phyloP scores from a whole-genome alignment of 1,140 invertebrate genomes.

The Manduca sexta region DNA sequence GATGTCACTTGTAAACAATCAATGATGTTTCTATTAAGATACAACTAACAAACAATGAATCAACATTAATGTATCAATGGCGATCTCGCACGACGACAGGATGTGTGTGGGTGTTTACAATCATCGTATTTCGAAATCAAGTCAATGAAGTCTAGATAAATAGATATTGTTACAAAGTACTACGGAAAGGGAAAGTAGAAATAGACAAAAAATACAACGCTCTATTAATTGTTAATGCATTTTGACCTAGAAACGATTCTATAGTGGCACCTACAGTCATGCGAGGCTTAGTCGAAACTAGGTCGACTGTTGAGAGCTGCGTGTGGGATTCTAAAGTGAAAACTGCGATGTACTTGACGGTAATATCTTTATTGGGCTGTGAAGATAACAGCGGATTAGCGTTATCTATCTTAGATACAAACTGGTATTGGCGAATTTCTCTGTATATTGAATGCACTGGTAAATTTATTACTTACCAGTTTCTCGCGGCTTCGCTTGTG shows the following conservation, averaged over 20 bases:
- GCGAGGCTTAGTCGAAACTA: background rate
- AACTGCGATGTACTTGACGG: no score
- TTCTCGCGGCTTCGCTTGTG: no score
- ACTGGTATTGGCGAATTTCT: no score
- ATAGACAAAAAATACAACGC: background rate
- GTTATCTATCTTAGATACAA: no score
- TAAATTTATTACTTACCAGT: no score
- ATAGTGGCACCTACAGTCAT: background rate
- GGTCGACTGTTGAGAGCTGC: background rate
- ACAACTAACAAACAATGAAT: background rate
- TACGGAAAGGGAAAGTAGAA: background rate
- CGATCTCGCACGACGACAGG: constrained; percentile 8
- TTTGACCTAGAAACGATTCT: background rate
- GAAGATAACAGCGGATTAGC: no score
- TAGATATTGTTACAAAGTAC: no score
- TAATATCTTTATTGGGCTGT: no score
- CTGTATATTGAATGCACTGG: no score
- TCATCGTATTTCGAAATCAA: constrained; percentile 13
- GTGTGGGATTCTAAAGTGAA: no score
- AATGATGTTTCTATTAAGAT: no score
- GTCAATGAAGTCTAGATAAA: constrained; percentile 4
- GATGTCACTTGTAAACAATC: no score
- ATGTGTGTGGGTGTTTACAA: constrained; percentile 16
- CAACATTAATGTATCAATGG: constrained; percentile 12
- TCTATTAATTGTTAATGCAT: constrained; percentile 1